Evolutionary conservation across 2,797 vertebrate genomes (phyloP).

Genomic region (Mastacembelus armatus): DNA sequence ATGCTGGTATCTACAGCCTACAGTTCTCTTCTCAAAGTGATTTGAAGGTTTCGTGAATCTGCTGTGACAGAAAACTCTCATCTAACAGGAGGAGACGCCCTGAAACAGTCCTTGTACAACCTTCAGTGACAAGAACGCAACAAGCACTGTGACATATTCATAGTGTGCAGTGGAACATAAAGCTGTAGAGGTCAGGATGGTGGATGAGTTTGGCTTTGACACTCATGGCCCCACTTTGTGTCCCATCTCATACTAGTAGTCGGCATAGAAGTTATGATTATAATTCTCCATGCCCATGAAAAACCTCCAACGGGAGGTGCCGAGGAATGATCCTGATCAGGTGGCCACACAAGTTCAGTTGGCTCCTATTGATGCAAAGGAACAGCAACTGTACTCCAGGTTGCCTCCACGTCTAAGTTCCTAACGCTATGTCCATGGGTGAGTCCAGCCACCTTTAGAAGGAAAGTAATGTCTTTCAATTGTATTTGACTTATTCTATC

Average conservation of each 20-base stretch:
- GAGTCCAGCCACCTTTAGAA: not conserved
- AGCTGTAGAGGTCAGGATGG: constrained; percentile 23
- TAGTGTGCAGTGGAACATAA: constrained; percentile 29
- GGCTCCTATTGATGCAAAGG: no score
- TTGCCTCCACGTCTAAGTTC: no score
- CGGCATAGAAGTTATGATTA: not conserved
- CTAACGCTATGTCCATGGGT: not conserved
- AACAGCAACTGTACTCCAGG: no score
- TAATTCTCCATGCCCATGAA: not conserved
- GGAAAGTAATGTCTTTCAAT: no score
- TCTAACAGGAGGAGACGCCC: constrained; percentile 15
- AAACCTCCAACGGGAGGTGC: no score
- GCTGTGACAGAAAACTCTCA: constrained; percentile 4
- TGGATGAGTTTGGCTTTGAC: constrained; percentile 21
- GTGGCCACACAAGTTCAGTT: no score
- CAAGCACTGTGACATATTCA: constrained; percentile 18
- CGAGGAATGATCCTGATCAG: no score
- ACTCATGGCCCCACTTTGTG: not conserved
- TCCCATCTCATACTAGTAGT: not conserved
- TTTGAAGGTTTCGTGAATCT: no score
- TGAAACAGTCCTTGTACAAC: constrained; percentile 13
- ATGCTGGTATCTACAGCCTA: not conserved
- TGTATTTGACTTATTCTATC: no score
- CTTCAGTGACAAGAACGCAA: constrained; percentile 20
- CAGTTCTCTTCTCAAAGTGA: not conserved